Evolutionary conservation across 1,140 invertebrate genomes (phyloP), one percentile per base, ranked within the genome.

Genomic region (Drosophila nigrodunni): DNA sequence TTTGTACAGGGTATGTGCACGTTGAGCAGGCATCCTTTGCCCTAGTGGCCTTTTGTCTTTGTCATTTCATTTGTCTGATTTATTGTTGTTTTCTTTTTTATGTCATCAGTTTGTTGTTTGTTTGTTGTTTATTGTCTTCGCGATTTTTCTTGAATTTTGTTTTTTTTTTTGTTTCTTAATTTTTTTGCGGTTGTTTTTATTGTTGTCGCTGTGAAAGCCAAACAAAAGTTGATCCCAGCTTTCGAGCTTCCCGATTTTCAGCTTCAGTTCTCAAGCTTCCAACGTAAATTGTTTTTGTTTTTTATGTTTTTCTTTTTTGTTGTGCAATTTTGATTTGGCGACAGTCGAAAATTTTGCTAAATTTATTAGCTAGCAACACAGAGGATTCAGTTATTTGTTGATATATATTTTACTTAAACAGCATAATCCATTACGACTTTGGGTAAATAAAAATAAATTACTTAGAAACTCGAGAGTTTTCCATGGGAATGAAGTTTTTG

Each of bases 11-110:
- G 54, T 57, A 57, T 41, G 9, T 21, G 10, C 9, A 13, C 54
- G 15, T 13, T n/a, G n/a, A 10, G 34, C 34, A 15, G 7, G 7
- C 34, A 37, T 6, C 8, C 37, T 0, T 9, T 41, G 13, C 7
- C 11, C 11, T 54, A 5, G 3, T 25, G 54, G 15, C 8, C 52
- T 37, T 55, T 55, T 55, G 52, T 37, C 25, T 50, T 50, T 55
- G 34, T 37, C 35, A 15, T 54, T 54, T 54, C 11, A 57, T 15
- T 41, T 57, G 54, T 39, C 54, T 41, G 15, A 47, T 57, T 57
- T 57, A 57, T 57, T 39, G 54, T 41, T 57, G 11, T 57, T 41
- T 35, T 57, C 41, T 57, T 57, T 55, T 54, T 54, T 35, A 30
- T 30, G 50, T 37, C 54, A 37, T 25, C 37, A 41, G 35, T 13